Percentiles rank a stretch among this genome's conserved stretches.
These are phyloP conservation scores for Xenopus tropicalis DNA, from an alignment of 2,113 vertebrate genomes.

Conservation along the genomic window UCB_Xtro_10.0 CM004448.2:67299001-67299500, in stretches of 20 bases:
- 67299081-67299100: too few species aligned
- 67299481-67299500: neutral
- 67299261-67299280: conserved; percentile 31
- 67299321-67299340: conserved; percentile 37
- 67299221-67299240: conserved; percentile 44
- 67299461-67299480: conserved; percentile 28
- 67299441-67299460: conserved; percentile 33
- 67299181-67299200: conserved; percentile 24
- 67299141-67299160: too few species aligned
- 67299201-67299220: conserved; percentile 38
- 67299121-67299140: too few species aligned
- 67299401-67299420: conserved; percentile 40
- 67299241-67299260: conserved; percentile 30
- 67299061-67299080: too few species aligned
- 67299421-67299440: conserved; percentile 33
- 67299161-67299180: neutral
- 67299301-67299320: conserved; percentile 20
- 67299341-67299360: conserved; percentile 43
- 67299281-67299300: conserved; percentile 38
- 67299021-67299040: too few species aligned
- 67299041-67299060: too few species aligned
- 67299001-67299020: too few species aligned
- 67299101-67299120: too few species aligned
- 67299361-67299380: conserved; percentile 44
- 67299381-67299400: conserved; percentile 34